These are phyloP conservation scores for Lacerta bilineata DNA, from an alignment of 2,797 vertebrate species.

Conservation along the genomic window DNA sequence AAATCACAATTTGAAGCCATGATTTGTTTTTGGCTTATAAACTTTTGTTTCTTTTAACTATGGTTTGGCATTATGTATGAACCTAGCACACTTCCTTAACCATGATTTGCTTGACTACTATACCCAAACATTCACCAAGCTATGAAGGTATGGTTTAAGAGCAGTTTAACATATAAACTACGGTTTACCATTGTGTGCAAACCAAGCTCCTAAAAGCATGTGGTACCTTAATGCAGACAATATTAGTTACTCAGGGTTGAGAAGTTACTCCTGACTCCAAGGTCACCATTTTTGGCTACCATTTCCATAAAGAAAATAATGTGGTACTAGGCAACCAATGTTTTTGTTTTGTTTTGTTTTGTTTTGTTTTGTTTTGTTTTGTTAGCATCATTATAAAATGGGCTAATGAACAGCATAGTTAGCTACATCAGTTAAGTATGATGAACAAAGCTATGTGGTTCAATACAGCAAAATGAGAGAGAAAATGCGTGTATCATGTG, in stretches of 20 bases:
- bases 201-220: background rate
- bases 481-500: background rate
- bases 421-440: background rate
- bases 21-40: no score
- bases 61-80: no score
- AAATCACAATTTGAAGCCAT: no score
- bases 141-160: no score
- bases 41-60: no score
- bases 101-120: no score
- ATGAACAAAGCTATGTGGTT: background rate
- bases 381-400: background rate
- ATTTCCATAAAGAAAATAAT: background rate
- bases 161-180: no score
- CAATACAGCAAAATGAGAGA: background rate
- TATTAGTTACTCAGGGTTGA: background rate
- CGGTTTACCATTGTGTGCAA: no score
- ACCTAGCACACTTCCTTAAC: no score
- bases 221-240: background rate
- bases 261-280: background rate
- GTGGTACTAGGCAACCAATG: background rate
- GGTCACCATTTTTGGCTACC: background rate
- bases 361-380: background rate
- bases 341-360: background rate
- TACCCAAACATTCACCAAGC: no score
- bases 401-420: background rate